Base-by-base conservation (phyloP, 2,888 invertebrate species). In the Osmoderma eremita region DNA sequence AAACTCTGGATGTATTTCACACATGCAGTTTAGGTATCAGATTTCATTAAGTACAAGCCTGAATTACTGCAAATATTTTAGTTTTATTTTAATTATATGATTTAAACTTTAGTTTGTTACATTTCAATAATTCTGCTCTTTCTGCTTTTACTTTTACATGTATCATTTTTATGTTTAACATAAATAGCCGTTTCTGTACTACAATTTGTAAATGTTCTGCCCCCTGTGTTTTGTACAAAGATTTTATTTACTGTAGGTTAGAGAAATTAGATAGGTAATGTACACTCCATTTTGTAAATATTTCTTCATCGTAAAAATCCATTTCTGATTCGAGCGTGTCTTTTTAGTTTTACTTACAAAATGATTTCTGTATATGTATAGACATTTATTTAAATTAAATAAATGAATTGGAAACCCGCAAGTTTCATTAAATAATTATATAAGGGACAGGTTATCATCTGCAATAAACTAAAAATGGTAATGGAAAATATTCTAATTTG, bases 221-320 rank as follows among this genome's bases (percentile, higher is more conserved):
- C 24, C 36, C 30, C 15, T 38, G 30, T 65, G 20, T 65, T 65
- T 65, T 65, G 65, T 65, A 65, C 65, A 65, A 65, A 45, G 24
- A 54, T 63, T 63, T 63, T 50, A 50, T 49, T 63, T 18, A 45
- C 10, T 42, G 36, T 64, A 51, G 51, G 13, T 10, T 54, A 45
- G 54, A 41, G 38, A 54, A 30, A 41, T 42, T 58, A 58, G 20
- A 48, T 54, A 54, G 36, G 18, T 41, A 54, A 42, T 54, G 22
- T 54, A 48, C 48, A 63, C 63, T 63, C 51, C 20, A 65, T 54
- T 63, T 53, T 65, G 65, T 65, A 65, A 53, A 65, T 65, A 65
- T 41, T 56, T 56, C 39, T 41, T 24, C 51, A 15, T 51, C 38
- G 13, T 53, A 36, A 41, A 56, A 41, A 22, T 48, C 30, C 18